Base-by-base conservation (phyloP, 2,113 vertebrate genomes). In the Syngnathoides biaculeatus region DNA sequence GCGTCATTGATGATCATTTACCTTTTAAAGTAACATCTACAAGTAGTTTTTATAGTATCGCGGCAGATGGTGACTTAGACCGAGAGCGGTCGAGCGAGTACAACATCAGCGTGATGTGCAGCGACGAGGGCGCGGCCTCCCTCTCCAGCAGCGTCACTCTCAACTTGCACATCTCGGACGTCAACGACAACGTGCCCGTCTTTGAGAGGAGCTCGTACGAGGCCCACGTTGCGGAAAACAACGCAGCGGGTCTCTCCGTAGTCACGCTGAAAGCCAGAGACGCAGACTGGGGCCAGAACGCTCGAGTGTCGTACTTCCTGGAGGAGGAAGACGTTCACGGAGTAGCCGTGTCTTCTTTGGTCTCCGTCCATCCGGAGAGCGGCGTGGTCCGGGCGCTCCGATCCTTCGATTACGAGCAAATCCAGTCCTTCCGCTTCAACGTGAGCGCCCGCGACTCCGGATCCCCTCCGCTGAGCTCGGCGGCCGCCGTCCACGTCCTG, bases 91-190 rank as follows among this genome's bases (percentile, higher is more conserved):
- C 72, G 0, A 70, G 56, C 8, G 39, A 80, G 10, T 80, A 74
- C 2, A 83, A 77, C 0, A 79, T 85, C 0, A 85, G 71, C 1
- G 71, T 85, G 30, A 79, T 73, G 17, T 86, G 81, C 67, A n/a
- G 30, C 71, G 80, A 82, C 72, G 80, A 82, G 24, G 83, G 80
- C 57, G 75, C 79, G 8, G 78, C 74, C 58, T 83, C 80, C 42
- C 83, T 81, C 68, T 85, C 74, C 1, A 82, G 61, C 76, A 76
- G 70, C 0, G 67, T 82, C 17, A 79, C 73, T 59, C 70, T 82
- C 45, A 64, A 14, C 27, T 0, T 81, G 68, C 68, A 72, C 30
- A 75, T 81, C 63, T 81, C 66, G 22, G 79, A 81, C 0, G 66
- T 81, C 0, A 81, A 81, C 30, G 79, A 81, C 26, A 81, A 81